Conservation (phyloP, 1,140 invertebrate species). For the Heliconius congener region DNA sequence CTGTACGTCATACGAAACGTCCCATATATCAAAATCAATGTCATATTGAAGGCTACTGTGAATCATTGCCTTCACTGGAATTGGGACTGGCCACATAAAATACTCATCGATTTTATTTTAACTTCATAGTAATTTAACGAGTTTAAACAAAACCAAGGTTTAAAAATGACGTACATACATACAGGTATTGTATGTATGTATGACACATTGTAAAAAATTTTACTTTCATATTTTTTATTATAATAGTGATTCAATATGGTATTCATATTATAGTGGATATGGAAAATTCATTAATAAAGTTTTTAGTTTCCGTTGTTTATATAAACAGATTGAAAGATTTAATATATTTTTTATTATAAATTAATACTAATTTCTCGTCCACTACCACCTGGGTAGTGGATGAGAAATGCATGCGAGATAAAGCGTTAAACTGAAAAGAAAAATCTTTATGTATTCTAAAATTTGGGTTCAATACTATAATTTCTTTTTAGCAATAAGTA, state of each 20-base stretch:
- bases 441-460: too few species aligned
- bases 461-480: too few species aligned
- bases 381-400: too few species aligned
- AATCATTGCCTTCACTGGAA: slow-evolving; percentile 23
- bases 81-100: slow-evolving; percentile 24
- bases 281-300: neutral
- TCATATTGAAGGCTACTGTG: slow-evolving; percentile 15
- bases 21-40: neutral
- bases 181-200: neutral
- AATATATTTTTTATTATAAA: too few species aligned
- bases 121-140: neutral
- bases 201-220: neutral
- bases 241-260: neutral
- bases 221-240: neutral
- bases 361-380: too few species aligned
- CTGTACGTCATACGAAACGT: neutral
- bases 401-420: too few species aligned
- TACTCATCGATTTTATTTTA: slow-evolving; percentile 23
- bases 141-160: slow-evolving; percentile 16
- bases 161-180: neutral
- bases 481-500: too few species aligned
- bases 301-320: neutral
- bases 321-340: too few species aligned
- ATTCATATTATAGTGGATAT: neutral
- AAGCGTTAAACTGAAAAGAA: too few species aligned